A percentile compares a stretch with the other conserved stretches of the same genome.
Evolutionary conservation across 2,113 vertebrate genomes (phyloP).

Genomic region (Motacilla tschutschensis): DNA sequence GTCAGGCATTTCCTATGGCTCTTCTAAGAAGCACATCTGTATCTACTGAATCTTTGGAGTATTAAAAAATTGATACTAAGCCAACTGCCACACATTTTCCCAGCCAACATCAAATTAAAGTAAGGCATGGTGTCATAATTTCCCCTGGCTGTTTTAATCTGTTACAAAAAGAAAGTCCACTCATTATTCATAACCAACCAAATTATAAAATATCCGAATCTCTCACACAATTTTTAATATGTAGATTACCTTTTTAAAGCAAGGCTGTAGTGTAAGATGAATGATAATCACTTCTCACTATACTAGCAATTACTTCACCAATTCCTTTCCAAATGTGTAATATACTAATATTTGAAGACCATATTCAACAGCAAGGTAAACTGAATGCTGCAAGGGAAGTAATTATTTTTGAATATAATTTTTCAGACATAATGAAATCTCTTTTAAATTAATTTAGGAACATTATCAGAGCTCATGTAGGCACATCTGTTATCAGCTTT

Average conservation of each 20-base stretch:
- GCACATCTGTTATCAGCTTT: slow-evolving; percentile 11
- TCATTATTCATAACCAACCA: neutral
- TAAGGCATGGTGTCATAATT: slow-evolving; percentile 17
- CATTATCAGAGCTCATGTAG: slow-evolving; percentile 30
- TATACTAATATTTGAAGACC: slow-evolving; percentile 21
- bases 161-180: neutral
- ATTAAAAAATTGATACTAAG: neutral
- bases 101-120: slow-evolving; percentile 2
- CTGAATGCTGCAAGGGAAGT: neutral
- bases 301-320: slow-evolving; percentile 18
- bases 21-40: slow-evolving; percentile 3
- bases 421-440: slow-evolving; percentile 18
- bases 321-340: slow-evolving; percentile 34
- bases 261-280: slow-evolving; percentile 22
- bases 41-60: slow-evolving; percentile 6
- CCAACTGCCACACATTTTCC: slow-evolving; percentile 16
- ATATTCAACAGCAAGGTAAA: slow-evolving; percentile 9
- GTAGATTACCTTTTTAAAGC: slow-evolving; percentile 11
- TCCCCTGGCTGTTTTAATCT: neutral
- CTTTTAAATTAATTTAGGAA: slow-evolving; percentile 26
- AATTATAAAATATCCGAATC: neutral
- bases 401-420: neutral
- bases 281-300: neutral
- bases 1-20: neutral
- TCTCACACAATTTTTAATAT: neutral